Base-by-base conservation (phyloP, 2,113 vertebrate species). In the Sarotherodon lohbergeri region DNA sequence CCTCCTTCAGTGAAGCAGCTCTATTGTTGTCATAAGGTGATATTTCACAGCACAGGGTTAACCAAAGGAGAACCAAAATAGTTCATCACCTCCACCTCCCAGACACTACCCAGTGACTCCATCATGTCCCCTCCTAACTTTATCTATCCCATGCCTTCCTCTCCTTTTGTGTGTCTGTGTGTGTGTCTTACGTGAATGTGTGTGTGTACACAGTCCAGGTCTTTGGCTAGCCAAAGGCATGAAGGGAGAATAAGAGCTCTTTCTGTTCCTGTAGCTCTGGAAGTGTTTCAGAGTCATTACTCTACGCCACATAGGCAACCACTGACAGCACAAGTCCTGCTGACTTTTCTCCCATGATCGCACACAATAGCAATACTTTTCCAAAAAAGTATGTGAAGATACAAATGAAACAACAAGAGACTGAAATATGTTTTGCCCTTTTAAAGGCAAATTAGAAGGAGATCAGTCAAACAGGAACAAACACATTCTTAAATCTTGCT, bases 1-100 rank as follows among this genome's bases (percentile, higher is more conserved):
- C 86, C 90, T 94, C 87, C 89, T 90, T 90, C 89, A 92, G 78
- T 91, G 89, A 91, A 90, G 89, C 88, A 82, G 87, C 63, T 80
- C 90, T 76, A 93, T 96, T 96, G 95, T 95, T 94, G 96, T 84
- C 94, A 95, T 95, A 91, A 94, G 95, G 95, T 96, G 95, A 95
- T 96, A 96, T 96, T 96, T 96, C 94, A 95, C 94, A 92, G 89
- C 24, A 19, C 66, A 85, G 90, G 94, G 93, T 95, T 95, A 95
- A 95, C 90, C 86, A 87, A 92, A 94, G 89, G 90, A 86, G 92
- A 95, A 94, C 10, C 87, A 84, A 92, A 95, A 94, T 78, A 93
- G 91, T 94, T 90, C 80, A 92, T 95, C 90, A 93, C 91, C 88
- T 93, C 87, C 84, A 91, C 76, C 83, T 86, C 89, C 86, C 82